Evolutionary conservation across 2,888 invertebrate species (phyloP).

Genomic region (Teleogryllus oceanicus): DNA sequence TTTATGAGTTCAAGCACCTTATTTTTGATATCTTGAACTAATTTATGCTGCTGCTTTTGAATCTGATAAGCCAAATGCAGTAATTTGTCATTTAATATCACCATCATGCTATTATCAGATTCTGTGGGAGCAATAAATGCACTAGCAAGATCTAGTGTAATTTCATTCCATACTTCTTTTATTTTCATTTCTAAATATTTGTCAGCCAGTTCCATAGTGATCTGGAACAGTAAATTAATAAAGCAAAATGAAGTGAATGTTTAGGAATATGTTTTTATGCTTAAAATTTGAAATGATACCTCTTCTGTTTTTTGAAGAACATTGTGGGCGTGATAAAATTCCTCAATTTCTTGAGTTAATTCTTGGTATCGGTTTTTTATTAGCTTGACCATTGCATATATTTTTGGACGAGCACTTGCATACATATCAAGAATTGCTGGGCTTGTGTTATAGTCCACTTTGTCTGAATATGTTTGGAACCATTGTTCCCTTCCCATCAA

Average conservation of each 20-base stretch:
- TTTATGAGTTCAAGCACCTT: not conserved
- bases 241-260: not conserved
- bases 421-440: slow-evolving; percentile 19
- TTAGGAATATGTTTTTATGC: not conserved
- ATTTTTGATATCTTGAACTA: not conserved
- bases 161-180: not conserved
- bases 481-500: not conserved
- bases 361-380: slow-evolving; percentile 1
- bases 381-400: slow-evolving; percentile 20
- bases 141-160: not conserved
- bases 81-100: not conserved
- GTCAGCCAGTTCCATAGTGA: not conserved
- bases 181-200: not conserved
- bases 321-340: not conserved
- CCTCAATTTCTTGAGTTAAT: slow-evolving; percentile 2
- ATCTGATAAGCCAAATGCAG: not conserved
- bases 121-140: not conserved
- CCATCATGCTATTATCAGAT: not conserved
- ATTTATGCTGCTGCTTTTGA: not conserved
- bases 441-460: not conserved
- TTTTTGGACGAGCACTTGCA: slow-evolving; percentile 22
- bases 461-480: not conserved
- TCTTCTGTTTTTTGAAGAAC: not conserved
- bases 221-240: not conserved
- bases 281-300: not conserved